Evolutionary conservation across 2,797 vertebrate genomes (phyloP).

Genomic region (Catharus ustulatus): DNA sequence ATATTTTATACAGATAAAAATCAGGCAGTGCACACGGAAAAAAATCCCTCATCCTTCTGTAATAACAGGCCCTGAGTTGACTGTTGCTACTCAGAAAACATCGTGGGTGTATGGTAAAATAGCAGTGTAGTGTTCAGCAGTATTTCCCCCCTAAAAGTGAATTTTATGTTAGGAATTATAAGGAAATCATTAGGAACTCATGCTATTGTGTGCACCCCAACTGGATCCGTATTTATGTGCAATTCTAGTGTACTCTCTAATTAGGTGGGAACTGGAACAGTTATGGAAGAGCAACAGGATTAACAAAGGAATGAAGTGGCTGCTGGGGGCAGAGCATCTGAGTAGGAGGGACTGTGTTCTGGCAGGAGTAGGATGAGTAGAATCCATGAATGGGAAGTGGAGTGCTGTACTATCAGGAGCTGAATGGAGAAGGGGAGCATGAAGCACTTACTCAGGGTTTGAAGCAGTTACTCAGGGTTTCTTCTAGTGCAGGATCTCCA

Average conservation of each 20-base stretch:
- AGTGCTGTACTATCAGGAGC: neutral
- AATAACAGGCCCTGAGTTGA: neutral
- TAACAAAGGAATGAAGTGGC: neutral
- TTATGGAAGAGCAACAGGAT: neutral
- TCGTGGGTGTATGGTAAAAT: neutral
- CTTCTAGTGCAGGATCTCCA: neutral
- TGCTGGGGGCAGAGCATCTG: neutral
- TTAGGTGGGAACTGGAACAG: neutral
- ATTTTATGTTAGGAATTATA: neutral
- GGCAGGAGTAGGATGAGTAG: no score
- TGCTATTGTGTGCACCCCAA: neutral
- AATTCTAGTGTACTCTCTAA: neutral
- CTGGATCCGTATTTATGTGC: neutral
- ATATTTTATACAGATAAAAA: neutral
- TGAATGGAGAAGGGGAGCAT: neutral
- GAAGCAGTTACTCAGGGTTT: neutral
- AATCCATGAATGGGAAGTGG: neutral
- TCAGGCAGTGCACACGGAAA: neutral
- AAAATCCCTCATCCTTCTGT: neutral
- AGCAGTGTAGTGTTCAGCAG: neutral
- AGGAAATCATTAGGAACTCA: neutral
- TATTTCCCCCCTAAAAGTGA: neutral
- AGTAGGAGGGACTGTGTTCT: neutral
- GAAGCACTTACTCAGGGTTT: neutral
- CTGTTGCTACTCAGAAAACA: neutral